These are phyloP conservation scores for Siniperca knerii DNA, from an alignment of 2,113 vertebrate genomes.

Conservation along the genomic window DNA sequence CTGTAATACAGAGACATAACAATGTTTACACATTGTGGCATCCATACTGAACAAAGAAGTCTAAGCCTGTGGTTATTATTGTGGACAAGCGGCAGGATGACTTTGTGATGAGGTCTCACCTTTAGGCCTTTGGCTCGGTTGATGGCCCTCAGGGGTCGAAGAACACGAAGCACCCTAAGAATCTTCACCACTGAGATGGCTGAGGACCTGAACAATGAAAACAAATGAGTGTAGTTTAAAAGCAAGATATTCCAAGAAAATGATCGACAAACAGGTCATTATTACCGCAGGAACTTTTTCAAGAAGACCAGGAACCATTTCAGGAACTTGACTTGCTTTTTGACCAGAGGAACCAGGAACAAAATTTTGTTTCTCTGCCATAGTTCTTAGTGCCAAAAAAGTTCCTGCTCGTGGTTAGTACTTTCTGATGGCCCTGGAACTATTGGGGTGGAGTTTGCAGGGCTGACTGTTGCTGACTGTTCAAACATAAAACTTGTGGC, in stretches of 20 bases:
- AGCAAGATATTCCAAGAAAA: not conserved
- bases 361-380: not conserved
- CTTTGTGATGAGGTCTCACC: conserved; percentile 76
- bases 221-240: not conserved
- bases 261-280: not conserved
- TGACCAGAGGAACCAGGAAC: not conserved
- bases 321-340: not conserved
- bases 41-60: not conserved
- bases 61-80: not conserved
- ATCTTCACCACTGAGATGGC: conserved; percentile 99
- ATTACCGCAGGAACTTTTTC: not conserved
- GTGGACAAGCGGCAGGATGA: not conserved
- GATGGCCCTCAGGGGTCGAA: conserved; percentile 96
- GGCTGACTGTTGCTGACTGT: not conserved
- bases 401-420: not conserved
- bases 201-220: conserved; percentile 88
- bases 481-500: not conserved
- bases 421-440: not conserved
- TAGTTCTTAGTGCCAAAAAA: not conserved
- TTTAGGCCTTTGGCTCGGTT: conserved; percentile 99
- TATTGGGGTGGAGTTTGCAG: too few species aligned
- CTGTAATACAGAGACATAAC: conserved; percentile 76
- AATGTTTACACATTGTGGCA: not conserved
- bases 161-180: conserved; percentile 94
- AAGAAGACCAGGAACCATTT: not conserved